These are phyloP conservation scores for Rissa tridactyla DNA, from an alignment of 2,113 vertebrate species.

Conservation along the genomic window DNA sequence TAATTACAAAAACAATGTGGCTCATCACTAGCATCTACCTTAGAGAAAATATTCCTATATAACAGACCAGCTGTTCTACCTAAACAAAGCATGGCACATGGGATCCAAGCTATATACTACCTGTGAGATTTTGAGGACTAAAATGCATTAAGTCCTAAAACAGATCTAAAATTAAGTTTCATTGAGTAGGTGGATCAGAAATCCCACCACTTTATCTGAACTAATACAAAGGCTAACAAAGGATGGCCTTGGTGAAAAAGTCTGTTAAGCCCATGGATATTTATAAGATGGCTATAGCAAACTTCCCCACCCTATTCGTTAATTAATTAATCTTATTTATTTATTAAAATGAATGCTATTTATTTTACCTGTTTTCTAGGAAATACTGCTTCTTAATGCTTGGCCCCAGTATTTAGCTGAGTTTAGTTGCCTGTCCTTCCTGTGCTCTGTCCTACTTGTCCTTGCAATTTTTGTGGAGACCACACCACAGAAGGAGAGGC, in stretches of 20 bases:
- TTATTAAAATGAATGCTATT: neutral
- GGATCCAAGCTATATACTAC: neutral
- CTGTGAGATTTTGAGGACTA: neutral
- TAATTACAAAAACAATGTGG: neutral
- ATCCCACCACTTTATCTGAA: neutral
- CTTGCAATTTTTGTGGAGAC: neutral
- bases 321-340: neutral
- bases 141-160: neutral
- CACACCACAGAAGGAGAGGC: accelerated
- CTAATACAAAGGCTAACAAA: neutral
- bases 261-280: neutral
- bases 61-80: neutral
- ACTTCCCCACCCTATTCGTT: neutral
- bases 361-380: neutral
- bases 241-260: neutral
- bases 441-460: neutral
- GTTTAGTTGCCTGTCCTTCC: neutral
- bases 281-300: neutral
- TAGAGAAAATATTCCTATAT: neutral
- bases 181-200: neutral
- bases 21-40: neutral
- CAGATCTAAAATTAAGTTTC: neutral
- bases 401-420: neutral
- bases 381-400: neutral
- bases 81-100: neutral